Percentiles rank a stretch among this genome's conserved stretches.
These are phyloP conservation scores for Ips typographus DNA, from an alignment of 1,140 invertebrate species.

Conservation along the genomic window DNA sequence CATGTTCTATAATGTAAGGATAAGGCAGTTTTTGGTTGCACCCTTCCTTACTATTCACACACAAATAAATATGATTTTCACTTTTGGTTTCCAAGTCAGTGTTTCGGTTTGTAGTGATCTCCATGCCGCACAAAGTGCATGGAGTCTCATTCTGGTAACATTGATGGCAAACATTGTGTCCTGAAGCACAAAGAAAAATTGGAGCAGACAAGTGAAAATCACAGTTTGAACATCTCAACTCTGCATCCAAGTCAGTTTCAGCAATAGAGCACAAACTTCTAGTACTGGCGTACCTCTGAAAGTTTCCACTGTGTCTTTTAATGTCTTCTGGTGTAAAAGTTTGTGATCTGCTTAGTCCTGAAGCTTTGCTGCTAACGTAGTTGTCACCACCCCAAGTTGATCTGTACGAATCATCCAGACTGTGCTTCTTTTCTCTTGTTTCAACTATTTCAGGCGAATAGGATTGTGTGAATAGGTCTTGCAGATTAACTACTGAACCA, in stretches of 20 bases:
- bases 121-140: constrained; percentile 38
- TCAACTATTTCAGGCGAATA: constrained; percentile 6
- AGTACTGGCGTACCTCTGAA: constrained; percentile 27
- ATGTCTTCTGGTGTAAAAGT: constrained; percentile 34
- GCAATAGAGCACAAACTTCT: constrained; percentile 23
- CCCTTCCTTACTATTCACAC: constrained; percentile 40
- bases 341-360: constrained; percentile 15
- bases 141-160: constrained; percentile 30
- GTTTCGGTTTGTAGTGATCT: constrained; percentile 42
- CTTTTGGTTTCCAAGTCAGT: constrained; percentile 42
- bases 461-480: constrained; percentile 14
- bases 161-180: constrained; percentile 41
- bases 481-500: not conserved
- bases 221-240: constrained; percentile 42
- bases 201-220: constrained; percentile 39
- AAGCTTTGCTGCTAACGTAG: not conserved
- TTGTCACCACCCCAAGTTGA: constrained; percentile 17
- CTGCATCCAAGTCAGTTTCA: constrained; percentile 34
- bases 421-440: constrained; percentile 13
- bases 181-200: constrained; percentile 41
- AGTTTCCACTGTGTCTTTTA: constrained; percentile 3
- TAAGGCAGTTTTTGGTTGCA: constrained; percentile 39
- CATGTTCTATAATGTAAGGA: constrained; percentile 42
- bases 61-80: constrained; percentile 35
- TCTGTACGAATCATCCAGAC: constrained; percentile 13